Percentiles rank a stretch among this genome's conserved stretches.
Conservation (phyloP, 2,888 invertebrate species). For the Parnassius apollo region DNA sequence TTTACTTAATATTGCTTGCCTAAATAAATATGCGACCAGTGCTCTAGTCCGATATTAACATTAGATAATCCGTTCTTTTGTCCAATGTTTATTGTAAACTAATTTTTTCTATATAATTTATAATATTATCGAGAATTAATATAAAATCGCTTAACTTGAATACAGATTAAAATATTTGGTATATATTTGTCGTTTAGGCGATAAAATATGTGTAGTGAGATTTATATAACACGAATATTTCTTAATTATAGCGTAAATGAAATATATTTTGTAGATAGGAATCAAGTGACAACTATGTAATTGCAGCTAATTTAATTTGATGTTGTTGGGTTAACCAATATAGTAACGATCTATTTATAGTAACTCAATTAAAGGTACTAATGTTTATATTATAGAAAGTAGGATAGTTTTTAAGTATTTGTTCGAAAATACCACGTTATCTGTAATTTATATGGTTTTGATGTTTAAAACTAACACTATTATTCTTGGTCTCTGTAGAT, state of each 20-base stretch:
- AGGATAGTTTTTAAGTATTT: neutral
- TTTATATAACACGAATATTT: conserved; percentile 29
- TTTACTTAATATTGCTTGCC: conserved; percentile 65
- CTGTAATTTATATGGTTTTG: neutral
- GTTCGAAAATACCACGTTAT: neutral
- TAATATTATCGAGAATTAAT: conserved; percentile 4
- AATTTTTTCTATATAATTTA: conserved; percentile 20
- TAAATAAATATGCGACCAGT: conserved; percentile 70
- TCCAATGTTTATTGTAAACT: conserved; percentile 10
- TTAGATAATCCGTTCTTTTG: conserved; percentile 6
- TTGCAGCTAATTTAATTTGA: conserved; percentile 11
- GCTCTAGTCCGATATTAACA: conserved; percentile 64
- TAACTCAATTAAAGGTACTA: conserved; percentile 11
- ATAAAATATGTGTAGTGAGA: conserved; percentile 27
- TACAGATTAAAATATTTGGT: conserved; percentile 5
- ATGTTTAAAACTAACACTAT: conserved; percentile 1
- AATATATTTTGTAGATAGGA: conserved; percentile 32
- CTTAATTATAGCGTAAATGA: conserved; percentile 28
- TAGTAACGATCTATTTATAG: conserved; percentile 24
- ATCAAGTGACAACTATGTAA: conserved; percentile 21
- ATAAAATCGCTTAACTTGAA: conserved; percentile 5
- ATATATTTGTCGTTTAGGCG: conserved; percentile 13
- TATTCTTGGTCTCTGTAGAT: neutral
- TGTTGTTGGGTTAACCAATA: conserved; percentile 12
- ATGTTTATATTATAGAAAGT: conserved; percentile 13